Evolutionary conservation across 2,797 vertebrate genomes (phyloP).

Genomic region (Alfaro cultratus): DNA sequence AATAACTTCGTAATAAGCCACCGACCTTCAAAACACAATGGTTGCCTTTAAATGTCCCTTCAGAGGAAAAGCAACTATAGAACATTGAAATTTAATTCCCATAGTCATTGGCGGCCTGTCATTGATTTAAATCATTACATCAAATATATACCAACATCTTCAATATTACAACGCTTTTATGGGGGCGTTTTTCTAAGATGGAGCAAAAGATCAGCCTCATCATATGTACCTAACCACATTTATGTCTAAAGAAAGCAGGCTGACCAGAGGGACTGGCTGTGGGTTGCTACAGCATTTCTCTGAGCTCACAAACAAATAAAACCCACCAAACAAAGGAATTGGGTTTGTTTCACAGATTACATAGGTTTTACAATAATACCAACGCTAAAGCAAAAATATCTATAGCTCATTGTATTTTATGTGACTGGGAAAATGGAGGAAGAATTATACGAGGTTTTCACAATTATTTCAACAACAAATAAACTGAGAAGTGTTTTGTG

Average conservation of each 20-base stretch:
- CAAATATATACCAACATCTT: constrained; percentile 6
- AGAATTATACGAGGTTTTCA: neutral
- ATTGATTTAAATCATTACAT: constrained; percentile 21
- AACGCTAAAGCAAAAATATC: neutral
- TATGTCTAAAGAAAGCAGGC: constrained; percentile 22
- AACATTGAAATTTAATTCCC: neutral
- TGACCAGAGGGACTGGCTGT: constrained; percentile 4
- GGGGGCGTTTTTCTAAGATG: neutral
- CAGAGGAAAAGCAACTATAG: neutral
- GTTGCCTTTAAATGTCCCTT: too few relatives aligned
- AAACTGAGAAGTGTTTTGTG: neutral
- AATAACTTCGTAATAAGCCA: neutral
- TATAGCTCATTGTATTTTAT: neutral
- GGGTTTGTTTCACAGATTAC: neutral
- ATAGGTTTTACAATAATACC: neutral
- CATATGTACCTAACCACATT: constrained; percentile 28
- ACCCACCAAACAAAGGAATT: neutral
- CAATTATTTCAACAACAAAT: neutral
- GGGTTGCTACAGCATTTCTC: constrained; percentile 22
- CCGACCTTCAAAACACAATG: neutral
- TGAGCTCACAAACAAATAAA: constrained; percentile 2
- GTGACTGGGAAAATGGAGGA: neutral
- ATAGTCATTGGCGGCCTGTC: neutral
- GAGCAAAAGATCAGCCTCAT: neutral
- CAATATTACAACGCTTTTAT: neutral